These are phyloP conservation scores for Mythimna loreyi DNA, from an alignment of 2,888 invertebrate genomes.

Conservation along the genomic window DNA sequence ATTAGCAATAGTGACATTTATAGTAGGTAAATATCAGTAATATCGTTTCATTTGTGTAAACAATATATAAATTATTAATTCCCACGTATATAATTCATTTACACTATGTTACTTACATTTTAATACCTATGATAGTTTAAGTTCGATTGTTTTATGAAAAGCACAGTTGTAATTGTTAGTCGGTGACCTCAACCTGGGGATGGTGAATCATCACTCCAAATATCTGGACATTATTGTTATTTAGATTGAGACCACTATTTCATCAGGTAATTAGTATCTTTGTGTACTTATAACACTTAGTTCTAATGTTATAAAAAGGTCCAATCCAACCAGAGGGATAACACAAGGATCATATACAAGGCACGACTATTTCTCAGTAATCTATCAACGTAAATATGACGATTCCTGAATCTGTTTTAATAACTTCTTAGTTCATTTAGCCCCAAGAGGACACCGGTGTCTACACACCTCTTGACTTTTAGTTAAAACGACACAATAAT, in stretches of 20 bases:
- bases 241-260: conserved; percentile 10
- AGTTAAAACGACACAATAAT: background rate
- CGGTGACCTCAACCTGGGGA: conserved; percentile 55
- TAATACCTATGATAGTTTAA: background rate
- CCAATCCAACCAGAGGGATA: background rate
- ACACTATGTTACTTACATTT: background rate
- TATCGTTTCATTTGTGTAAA: background rate
- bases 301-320: background rate
- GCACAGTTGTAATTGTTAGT: background rate
- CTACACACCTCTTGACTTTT: too few relatives aligned
- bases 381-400: too few relatives aligned
- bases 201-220: conserved; percentile 74
- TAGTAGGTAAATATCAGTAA: background rate
- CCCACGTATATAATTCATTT: background rate
- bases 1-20: background rate
- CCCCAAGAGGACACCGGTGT: too few relatives aligned
- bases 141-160: background rate
- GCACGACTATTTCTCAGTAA: too few relatives aligned
- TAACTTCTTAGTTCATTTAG: too few relatives aligned
- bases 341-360: too few relatives aligned
- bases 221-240: conserved; percentile 47
- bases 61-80: background rate
- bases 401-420: too few relatives aligned
- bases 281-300: background rate
- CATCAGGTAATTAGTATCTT: conserved; percentile 26